phyloP scores from a whole-genome alignment of 2,113 vertebrate species.

The Tiliqua scincoides region DNA sequence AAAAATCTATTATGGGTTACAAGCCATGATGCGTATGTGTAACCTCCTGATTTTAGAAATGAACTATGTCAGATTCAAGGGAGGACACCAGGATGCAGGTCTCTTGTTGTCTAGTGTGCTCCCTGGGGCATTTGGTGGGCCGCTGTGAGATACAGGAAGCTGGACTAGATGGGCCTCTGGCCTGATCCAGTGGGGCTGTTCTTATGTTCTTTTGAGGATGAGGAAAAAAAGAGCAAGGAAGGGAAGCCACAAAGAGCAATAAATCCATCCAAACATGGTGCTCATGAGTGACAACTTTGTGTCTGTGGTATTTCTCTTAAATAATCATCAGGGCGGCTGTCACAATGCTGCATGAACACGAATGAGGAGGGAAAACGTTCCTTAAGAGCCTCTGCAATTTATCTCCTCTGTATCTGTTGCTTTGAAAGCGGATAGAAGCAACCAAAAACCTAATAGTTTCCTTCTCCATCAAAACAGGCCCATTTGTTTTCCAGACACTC shows the following conservation, averaged over 20 bases:
- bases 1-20: too few species aligned
- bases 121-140: too few species aligned
- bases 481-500: conserved; percentile 40
- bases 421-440: not conserved
- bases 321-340: not conserved
- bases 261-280: not conserved
- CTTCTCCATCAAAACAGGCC: conserved; percentile 48
- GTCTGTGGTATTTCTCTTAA: not conserved
- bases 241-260: not conserved
- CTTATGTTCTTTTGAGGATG: not conserved
- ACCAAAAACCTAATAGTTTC: not conserved
- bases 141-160: too few species aligned
- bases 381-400: not conserved
- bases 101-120: too few species aligned
- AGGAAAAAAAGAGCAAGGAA: not conserved
- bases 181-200: too few species aligned
- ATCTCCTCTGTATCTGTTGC: not conserved
- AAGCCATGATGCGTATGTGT: too few species aligned
- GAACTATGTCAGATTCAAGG: too few species aligned
- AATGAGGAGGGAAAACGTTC: not conserved
- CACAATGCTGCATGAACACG: not conserved
- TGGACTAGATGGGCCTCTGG: too few species aligned
- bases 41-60: too few species aligned
- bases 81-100: too few species aligned
- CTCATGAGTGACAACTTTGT: too few species aligned